Base-by-base conservation (phyloP, 2,797 vertebrate genomes). In the Eulemur coronatus region DNA sequence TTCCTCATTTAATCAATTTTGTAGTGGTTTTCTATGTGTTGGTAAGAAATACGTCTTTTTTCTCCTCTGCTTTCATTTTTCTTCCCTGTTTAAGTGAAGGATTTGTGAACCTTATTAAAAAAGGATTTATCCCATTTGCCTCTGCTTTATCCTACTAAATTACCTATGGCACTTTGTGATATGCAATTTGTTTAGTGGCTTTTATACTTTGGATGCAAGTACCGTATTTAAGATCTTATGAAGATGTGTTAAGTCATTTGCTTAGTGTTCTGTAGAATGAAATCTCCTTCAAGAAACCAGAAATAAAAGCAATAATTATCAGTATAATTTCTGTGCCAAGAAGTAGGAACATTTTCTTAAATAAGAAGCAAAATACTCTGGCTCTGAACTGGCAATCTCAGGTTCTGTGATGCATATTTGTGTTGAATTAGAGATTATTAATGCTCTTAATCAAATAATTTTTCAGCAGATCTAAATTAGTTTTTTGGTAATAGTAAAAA, bases 41-140 rank as follows among this genome's bases (percentile, higher is more conserved):
- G 33, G 14, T 79, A 63, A 97, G 52, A 94, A 38, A 67, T 61
- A 78, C 17, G 15, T 76, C 46, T 80, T 30, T 41, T 50, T 20
- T 70, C 61, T 52, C 33, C 4, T 35, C 1, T 85, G 61, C 73
- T 88, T 95, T 85, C 59, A 78, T 88, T 50, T 82, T 18, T 89
- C 14, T 13, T 75, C 30, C 33, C 38, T 75, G 30, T 92, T 86
- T 96, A 85, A 80, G 30, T 80, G 55, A 91, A 89, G 55, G 84
- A 48, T 92, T 93, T 97, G 65, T 67, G 35, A 90, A 52, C 28
- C 55, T 91, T 93, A 78, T 94, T 78, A 91, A 79, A 84, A 30
- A 46, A 82, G 72, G 48, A 43, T 55, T 96, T 93, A 69, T 70
- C 65, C 65, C 35, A 65, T 43, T 33, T 41, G 18, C 17, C 38